These are phyloP conservation scores for Carollia perspicillata DNA, from an alignment of 2,113 vertebrate genomes.

Conservation along the genomic window DNA sequence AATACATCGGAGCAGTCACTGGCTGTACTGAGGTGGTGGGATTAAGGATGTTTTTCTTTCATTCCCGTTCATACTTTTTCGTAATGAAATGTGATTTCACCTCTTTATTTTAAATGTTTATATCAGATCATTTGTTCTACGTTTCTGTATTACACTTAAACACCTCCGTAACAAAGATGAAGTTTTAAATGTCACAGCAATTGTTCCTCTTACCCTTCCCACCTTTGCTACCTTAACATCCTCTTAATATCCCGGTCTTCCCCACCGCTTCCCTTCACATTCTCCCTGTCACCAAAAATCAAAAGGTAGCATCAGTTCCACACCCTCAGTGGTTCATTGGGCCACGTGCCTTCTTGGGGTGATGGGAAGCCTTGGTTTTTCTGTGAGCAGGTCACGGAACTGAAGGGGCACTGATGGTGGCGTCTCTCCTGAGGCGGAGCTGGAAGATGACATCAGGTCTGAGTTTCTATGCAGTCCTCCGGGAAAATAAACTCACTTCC, in stretches of 20 bases:
- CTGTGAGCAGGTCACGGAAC: not conserved
- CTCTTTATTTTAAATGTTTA: not conserved
- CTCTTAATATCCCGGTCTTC: not conserved
- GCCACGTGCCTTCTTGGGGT: not conserved
- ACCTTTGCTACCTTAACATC: not conserved
- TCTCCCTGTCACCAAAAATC: not conserved
- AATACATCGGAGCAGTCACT: not conserved
- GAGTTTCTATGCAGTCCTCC: not conserved
- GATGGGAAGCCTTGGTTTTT: not conserved
- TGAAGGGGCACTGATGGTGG: no score
- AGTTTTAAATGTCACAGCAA: not conserved
- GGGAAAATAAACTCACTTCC: not conserved
- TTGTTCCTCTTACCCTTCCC: not conserved
- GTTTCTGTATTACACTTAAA: not conserved
- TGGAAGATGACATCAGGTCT: not conserved
- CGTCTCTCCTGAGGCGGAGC: not conserved
- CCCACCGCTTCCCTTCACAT: not conserved
- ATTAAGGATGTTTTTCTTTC: conserved; percentile 11
- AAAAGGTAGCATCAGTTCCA: not conserved
- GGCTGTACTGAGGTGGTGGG: not conserved
- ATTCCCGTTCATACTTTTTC: not conserved
- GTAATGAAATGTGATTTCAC: not conserved
- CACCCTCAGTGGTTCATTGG: not conserved
- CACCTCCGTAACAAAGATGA: not conserved
- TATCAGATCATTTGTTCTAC: not conserved